Evolutionary conservation across 2,113 vertebrate species (phyloP).

Genomic region (rabbit (Oryctolagus cuniculus)): DNA sequence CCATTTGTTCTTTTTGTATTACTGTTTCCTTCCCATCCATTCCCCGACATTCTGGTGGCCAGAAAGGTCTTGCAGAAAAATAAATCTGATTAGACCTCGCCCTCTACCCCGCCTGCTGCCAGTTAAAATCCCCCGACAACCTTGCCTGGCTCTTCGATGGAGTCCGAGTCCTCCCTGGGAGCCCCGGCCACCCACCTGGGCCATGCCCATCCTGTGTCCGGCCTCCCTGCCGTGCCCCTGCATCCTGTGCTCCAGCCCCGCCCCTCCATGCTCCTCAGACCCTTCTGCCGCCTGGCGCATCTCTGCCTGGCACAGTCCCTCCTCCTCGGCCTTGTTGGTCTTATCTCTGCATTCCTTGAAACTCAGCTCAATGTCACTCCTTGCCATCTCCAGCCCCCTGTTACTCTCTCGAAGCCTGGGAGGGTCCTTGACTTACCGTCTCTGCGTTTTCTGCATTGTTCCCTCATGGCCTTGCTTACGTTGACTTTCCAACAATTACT

Average conservation of each 20-base stretch:
- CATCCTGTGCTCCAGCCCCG: neutral
- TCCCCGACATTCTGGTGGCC: neutral
- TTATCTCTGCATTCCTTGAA: neutral
- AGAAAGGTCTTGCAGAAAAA: neutral
- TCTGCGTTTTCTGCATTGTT: neutral
- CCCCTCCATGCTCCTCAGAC: neutral
- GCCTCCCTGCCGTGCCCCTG: too few species aligned
- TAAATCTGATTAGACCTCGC: rapidly evolving
- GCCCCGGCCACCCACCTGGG: rapidly evolving
- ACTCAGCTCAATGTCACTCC: neutral
- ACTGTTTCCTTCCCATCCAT: neutral
- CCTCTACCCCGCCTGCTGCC: too few species aligned
- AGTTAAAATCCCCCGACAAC: neutral
- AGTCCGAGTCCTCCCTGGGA: neutral
- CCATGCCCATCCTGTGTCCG: too few species aligned
- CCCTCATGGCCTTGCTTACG: neutral
- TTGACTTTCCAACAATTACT: neutral
- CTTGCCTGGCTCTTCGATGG: neutral
- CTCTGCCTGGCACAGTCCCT: neutral
- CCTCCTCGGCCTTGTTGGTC: neutral
- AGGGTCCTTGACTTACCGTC: neutral
- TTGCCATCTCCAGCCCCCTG: neutral
- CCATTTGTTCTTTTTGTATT: neutral
- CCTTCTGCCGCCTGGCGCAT: neutral
- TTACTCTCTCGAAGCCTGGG: neutral